Conservation (phyloP, 1,140 invertebrate species). For the Zophobas atratus region DNA sequence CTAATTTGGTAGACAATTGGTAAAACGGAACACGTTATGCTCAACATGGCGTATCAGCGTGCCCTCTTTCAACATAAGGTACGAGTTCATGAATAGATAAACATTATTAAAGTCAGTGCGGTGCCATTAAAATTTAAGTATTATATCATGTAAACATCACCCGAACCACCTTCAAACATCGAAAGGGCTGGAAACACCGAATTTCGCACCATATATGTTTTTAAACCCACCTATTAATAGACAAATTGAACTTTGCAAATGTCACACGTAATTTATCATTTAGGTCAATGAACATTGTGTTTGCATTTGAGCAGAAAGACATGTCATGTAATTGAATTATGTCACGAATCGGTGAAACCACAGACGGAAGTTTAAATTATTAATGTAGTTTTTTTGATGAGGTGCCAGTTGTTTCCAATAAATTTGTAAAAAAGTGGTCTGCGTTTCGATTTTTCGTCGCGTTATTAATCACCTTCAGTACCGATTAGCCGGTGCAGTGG, state of each 20-base stretch:
- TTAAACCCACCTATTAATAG: too few species aligned
- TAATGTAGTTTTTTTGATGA: too few species aligned
- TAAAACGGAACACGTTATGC: conserved; percentile 10
- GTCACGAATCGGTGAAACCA: background rate
- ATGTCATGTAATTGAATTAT: conserved; percentile 10
- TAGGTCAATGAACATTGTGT: conserved; percentile 14
- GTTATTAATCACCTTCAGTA: too few species aligned
- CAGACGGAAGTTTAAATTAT: too few species aligned
- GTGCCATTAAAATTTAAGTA: conserved; percentile 26
- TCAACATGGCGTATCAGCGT: conserved; percentile 1
- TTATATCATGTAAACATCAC: background rate
- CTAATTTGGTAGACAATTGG: background rate
- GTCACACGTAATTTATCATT: background rate
- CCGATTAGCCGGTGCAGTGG: too few species aligned
- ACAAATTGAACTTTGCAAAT: conserved; percentile 11
- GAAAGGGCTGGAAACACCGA: too few species aligned
- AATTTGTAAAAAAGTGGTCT: too few species aligned
- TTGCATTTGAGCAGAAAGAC: background rate
- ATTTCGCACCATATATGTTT: too few species aligned
- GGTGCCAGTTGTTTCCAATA: too few species aligned
- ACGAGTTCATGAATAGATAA: conserved; percentile 21
- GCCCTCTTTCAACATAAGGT: background rate
- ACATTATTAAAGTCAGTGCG: background rate
- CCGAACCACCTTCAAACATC: too few species aligned
- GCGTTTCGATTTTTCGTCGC: too few species aligned